A percentile compares a stretch with the other conserved stretches of the same genome.
phyloP scores from a whole-genome alignment of 2,888 invertebrate genomes.

The Chalcosyrphus nemorum region DNA sequence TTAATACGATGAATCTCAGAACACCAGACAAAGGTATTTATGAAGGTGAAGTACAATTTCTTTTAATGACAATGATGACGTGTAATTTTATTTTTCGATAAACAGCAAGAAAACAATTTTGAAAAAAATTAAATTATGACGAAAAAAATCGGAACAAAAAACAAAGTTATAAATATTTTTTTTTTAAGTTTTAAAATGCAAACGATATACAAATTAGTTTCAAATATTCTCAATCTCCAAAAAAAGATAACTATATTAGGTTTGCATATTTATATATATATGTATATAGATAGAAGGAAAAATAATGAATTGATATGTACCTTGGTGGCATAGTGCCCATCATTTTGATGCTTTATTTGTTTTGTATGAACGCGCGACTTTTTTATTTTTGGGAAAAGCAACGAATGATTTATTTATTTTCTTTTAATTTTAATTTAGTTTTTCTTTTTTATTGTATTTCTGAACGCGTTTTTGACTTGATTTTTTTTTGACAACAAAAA shows the following conservation, averaged over 20 bases:
- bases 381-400: slow-evolving; percentile 49
- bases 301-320: slow-evolving; percentile 78
- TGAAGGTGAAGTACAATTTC: slow-evolving; percentile 14
- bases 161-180: slow-evolving; percentile 31
- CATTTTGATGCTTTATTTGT: slow-evolving; percentile 80
- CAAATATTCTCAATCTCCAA: slow-evolving; percentile 33
- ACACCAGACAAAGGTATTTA: background rate
- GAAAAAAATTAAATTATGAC: slow-evolving; percentile 25
- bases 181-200: slow-evolving; percentile 61
- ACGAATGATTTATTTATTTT: slow-evolving; percentile 54
- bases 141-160: slow-evolving; percentile 16
- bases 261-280: slow-evolving; percentile 62
- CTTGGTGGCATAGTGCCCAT: slow-evolving; percentile 83
- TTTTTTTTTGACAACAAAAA: slow-evolving; percentile 70
- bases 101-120: slow-evolving; percentile 56
- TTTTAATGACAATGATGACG: slow-evolving; percentile 46
- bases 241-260: background rate
- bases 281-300: slow-evolving; percentile 43
- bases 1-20: slow-evolving; percentile 6
- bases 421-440: background rate
- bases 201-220: slow-evolving; percentile 53
- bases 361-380: slow-evolving; percentile 54
- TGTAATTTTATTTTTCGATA: slow-evolving; percentile 23
- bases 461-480: slow-evolving; percentile 44
- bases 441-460: slow-evolving; percentile 22